Percentiles rank a stretch among this genome's conserved stretches.
Conservation (phyloP, 2,113 vertebrate species). For the Ibidorhyncha struthersii region DNA sequence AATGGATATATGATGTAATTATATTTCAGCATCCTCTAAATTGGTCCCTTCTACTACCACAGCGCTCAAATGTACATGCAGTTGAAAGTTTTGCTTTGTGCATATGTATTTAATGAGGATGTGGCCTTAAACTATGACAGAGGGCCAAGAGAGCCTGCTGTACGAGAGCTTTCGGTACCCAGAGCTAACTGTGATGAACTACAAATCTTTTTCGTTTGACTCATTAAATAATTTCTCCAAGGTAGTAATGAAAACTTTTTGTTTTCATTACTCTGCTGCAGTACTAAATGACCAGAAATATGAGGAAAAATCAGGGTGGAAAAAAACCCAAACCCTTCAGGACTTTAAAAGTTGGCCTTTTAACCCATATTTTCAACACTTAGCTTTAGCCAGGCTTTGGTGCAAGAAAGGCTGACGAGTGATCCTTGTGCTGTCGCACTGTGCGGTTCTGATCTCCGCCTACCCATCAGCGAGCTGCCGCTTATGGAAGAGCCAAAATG, state of each 20-base stretch:
- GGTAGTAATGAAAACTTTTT: not conserved
- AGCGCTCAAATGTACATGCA: not conserved
- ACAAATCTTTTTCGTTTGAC: not conserved
- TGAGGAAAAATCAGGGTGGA: not conserved
- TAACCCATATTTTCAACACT: slow-evolving; percentile 85
- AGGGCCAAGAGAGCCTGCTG: not conserved
- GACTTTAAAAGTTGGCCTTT: slow-evolving; percentile 76
- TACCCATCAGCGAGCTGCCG: slow-evolving; percentile 37
- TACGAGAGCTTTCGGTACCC: not conserved
- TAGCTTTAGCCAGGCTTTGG: slow-evolving; percentile 76
- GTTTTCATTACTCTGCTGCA: not conserved
- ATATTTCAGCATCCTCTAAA: slow-evolving; percentile 20
- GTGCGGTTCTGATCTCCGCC: slow-evolving; percentile 71
- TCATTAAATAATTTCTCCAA: not conserved
- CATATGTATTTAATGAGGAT: not conserved
- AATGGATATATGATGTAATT: slow-evolving; percentile 51
- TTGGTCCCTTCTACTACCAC: not conserved
- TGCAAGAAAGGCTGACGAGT: slow-evolving; percentile 79
- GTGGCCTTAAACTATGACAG: not conserved
- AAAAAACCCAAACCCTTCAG: not conserved
- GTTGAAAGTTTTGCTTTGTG: not conserved
- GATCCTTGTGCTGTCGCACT: slow-evolving; percentile 69
- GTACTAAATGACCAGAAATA: not conserved
- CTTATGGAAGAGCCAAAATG: not conserved
- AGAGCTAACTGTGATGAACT: not conserved